Evolutionary conservation across 2,113 vertebrate species (phyloP), one percentile per base, ranked within the genome.

Genomic region (Dunckerocampus dactyliophorus): DNA sequence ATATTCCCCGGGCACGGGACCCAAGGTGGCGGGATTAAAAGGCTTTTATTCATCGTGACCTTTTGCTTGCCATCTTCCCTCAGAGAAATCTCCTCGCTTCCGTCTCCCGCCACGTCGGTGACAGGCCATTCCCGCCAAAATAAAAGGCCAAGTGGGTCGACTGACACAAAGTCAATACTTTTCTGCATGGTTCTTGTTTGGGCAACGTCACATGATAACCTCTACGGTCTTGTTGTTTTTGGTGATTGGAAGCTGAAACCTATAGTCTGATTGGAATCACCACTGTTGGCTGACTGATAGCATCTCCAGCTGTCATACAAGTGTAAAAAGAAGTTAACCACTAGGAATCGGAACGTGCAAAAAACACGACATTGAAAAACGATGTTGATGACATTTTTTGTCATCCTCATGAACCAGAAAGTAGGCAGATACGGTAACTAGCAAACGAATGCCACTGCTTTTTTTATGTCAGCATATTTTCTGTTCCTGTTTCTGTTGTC

Each of bases 111-210:
- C 54, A 42, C 54, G 58, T 68, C 55, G 39, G 70, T 85, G 86
- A 86, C 86, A 86, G 75, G 79, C 81, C 71, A 71, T 77, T 74
- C 76, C 75, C 77, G 63, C 74, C 74, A 81, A 85, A 86, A 86
- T 79, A 88, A 86, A 88, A 88, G 82, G 79, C 79, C 84, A 88
- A 86, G 81, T 77, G 65, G 19, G 69, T 76, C 14, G 64, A 59
- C 65, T 83, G 86, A 86, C 86, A 88, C 66, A 86, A 83, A 86
- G 86, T 86, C 86, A 85, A 88, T 88, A 86, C 60, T 67, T 14
- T 71, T 71, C 51, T 46, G 78, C 78, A n/a, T 68, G 61, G 77
- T 79, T 75, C 52, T 15, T 31, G 48, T 77, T 74, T 74, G 65
- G 78, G 72, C 73, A 73, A 43, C 75, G 65, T 78, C 61, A 68